phyloP scores from a whole-genome alignment of 2,113 vertebrate species.

The Columba janthina region DNA sequence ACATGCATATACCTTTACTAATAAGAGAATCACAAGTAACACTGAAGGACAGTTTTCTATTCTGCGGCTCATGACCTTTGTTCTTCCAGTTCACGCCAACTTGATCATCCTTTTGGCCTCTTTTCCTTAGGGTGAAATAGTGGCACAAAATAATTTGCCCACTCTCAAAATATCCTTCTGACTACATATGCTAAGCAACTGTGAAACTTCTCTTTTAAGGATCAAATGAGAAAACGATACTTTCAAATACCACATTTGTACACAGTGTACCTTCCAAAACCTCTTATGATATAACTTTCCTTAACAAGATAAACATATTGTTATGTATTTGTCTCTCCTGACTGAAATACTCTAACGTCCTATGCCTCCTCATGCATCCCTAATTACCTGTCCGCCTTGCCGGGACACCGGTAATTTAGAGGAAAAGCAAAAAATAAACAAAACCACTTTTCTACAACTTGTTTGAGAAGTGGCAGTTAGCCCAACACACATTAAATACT shows the following conservation, averaged over 20 bases:
- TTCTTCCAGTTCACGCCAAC: not conserved
- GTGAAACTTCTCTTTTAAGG: not conserved
- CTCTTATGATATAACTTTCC: not conserved
- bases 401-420: not conserved
- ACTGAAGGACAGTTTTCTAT: not conserved
- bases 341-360: not conserved
- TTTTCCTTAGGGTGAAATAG: not conserved
- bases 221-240: not conserved
- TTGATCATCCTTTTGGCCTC: not conserved
- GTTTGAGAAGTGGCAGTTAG: not conserved
- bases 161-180: not conserved
- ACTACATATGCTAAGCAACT: not conserved
- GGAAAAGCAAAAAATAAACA: not conserved
- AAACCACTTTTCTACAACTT: not conserved
- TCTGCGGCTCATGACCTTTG: not conserved
- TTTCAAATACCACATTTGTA: not conserved
- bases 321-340: not conserved
- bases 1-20: not conserved
- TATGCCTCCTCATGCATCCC: not conserved
- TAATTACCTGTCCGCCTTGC: not conserved
- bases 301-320: not conserved
- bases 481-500: not conserved
- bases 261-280: not conserved
- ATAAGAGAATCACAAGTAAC: not conserved
- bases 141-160: not conserved